These are phyloP conservation scores for Dasysyrphus tricinctus DNA, from an alignment of 2,888 invertebrate species.

Conservation along the genomic window DNA sequence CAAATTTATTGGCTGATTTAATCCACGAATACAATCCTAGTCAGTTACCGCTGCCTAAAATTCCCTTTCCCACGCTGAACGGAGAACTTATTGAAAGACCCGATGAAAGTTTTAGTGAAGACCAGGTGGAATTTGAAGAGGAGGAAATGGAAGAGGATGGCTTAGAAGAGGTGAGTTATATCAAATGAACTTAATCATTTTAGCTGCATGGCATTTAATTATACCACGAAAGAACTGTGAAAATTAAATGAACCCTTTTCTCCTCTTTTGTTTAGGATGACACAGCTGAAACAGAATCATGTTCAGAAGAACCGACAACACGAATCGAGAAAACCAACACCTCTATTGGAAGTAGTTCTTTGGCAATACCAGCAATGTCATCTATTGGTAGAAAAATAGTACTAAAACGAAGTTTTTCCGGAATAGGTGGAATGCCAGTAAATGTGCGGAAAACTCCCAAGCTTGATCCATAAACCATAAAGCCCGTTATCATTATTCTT, in stretches of 20 bases:
- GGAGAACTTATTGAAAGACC: slow-evolving; percentile 87
- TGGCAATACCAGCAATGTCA: slow-evolving; percentile 76
- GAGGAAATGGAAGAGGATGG: slow-evolving; percentile 84
- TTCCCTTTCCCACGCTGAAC: slow-evolving; percentile 90
- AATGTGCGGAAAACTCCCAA: slow-evolving; percentile 71
- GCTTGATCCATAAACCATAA: slow-evolving; percentile 60
- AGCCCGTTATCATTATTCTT: slow-evolving; percentile 22
- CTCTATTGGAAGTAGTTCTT: slow-evolving; percentile 64
- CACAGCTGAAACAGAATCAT: slow-evolving; percentile 72
- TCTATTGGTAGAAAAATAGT: slow-evolving; percentile 79
- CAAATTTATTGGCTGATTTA: slow-evolving; percentile 89
- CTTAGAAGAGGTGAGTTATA: slow-evolving; percentile 79
- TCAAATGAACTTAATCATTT: neutral
- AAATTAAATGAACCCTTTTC: neutral
- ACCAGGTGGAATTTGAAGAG: slow-evolving; percentile 85
- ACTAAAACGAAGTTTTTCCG: slow-evolving; percentile 78
- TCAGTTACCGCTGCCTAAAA: slow-evolving; percentile 87
- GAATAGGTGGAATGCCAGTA: slow-evolving; percentile 41
- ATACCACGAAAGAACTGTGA: neutral
- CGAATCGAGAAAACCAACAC: slow-evolving; percentile 49
- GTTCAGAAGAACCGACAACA: slow-evolving; percentile 45
- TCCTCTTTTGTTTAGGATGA: slow-evolving; percentile 77
- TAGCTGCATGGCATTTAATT: too few species aligned
- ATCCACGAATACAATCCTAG: slow-evolving; percentile 88
- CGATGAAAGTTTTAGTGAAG: slow-evolving; percentile 84